Percentiles rank a stretch among this genome's conserved stretches.
These are phyloP conservation scores for Hylyphantes graminicola DNA, from an alignment of 1,140 invertebrate genomes.

Conservation along the genomic window DNA sequence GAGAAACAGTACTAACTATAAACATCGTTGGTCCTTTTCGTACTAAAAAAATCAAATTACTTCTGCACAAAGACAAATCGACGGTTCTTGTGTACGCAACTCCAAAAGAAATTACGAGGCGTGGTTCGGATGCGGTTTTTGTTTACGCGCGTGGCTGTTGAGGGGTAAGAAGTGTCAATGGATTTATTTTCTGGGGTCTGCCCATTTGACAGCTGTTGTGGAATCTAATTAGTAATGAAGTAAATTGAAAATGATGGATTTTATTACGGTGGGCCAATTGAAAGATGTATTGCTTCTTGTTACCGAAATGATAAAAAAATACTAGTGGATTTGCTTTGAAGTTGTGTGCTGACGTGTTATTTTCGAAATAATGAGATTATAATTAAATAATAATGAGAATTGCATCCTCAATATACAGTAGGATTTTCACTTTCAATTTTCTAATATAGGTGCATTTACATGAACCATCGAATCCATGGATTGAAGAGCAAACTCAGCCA, in stretches of 20 bases:
- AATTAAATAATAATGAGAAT: too few species aligned
- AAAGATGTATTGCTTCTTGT: background rate
- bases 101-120: background rate
- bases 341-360: background rate
- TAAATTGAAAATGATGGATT: conserved; percentile 41
- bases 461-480: too few species aligned
- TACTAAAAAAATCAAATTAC: too few species aligned
- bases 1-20: too few species aligned
- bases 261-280: background rate
- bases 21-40: too few species aligned
- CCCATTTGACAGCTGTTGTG: conserved; percentile 47
- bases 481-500: too few species aligned
- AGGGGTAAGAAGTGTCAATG: conserved; percentile 14
- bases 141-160: background rate
- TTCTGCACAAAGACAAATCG: too few species aligned
- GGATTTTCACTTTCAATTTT: too few species aligned
- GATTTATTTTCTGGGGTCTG: background rate
- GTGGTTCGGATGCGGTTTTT: conserved; percentile 21
- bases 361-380: background rate
- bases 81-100: background rate
- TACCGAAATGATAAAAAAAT: background rate
- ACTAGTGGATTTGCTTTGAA: background rate
- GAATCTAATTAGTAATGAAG: conserved; percentile 10
- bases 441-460: too few species aligned
- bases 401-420: too few species aligned